Evolutionary conservation across 2,888 invertebrate genomes (phyloP).

Genomic region (Axea sp.): DNA sequence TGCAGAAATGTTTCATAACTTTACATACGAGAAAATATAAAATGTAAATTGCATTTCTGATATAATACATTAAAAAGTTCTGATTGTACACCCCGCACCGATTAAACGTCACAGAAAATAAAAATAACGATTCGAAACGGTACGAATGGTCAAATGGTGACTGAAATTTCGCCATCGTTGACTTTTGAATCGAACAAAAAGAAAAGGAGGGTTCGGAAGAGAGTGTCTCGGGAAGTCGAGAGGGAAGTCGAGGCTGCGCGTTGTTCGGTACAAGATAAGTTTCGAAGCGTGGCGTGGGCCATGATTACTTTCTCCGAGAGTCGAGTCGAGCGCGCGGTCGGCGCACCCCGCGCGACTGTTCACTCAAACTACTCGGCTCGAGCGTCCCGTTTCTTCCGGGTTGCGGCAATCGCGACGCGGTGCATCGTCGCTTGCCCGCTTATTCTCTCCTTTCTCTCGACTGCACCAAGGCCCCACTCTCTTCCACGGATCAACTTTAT

Average conservation of each 20-base stretch:
- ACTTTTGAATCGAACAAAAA: too few relatives aligned
- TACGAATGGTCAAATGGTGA: too few relatives aligned
- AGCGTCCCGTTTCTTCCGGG: constrained; percentile 71
- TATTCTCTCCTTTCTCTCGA: constrained; percentile 63
- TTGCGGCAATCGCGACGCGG: constrained; percentile 61
- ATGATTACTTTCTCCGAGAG: constrained; percentile 75
- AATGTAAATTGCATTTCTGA: too few relatives aligned
- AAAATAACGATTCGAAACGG: too few relatives aligned
- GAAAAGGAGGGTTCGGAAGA: constrained; percentile 16
- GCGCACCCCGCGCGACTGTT: constrained; percentile 67
- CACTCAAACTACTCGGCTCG: constrained; percentile 66
- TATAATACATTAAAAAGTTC: too few relatives aligned
- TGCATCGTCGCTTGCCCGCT: constrained; percentile 58
- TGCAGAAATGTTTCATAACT: too few relatives aligned
- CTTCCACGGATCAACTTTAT: constrained; percentile 51
- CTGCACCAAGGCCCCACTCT: constrained; percentile 52
- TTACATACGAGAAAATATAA: too few relatives aligned
- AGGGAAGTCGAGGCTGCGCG: constrained; percentile 62
- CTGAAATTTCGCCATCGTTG: too few relatives aligned
- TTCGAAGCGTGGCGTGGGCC: constrained; percentile 71
- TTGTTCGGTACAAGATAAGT: constrained; percentile 59
- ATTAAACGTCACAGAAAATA: too few relatives aligned
- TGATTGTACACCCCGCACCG: too few relatives aligned
- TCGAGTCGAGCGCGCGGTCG: constrained; percentile 66
- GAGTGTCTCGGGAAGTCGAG: constrained; percentile 58